These are phyloP conservation scores for Montifringilla adamsi DNA, from an alignment of 2,113 vertebrate species.

Conservation along the genomic window DNA sequence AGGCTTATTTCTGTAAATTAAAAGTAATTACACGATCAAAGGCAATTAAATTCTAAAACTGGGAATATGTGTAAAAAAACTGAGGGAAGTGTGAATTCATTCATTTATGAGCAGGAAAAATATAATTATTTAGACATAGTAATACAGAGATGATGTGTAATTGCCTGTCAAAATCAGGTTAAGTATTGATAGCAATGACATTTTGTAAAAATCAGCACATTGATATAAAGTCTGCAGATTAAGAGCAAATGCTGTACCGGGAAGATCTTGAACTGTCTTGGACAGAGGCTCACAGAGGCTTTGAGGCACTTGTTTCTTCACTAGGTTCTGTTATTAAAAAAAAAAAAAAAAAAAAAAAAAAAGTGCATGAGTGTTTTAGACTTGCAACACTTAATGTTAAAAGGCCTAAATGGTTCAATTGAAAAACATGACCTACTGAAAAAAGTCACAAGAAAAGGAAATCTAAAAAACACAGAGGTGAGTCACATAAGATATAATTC, in stretches of 20 bases:
- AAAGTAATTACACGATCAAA: conserved; percentile 27
- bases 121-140: not conserved
- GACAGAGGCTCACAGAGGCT: not conserved
- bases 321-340: not conserved
- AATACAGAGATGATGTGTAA: not conserved
- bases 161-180: not conserved
- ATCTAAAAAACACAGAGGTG: not conserved
- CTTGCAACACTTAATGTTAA: not conserved
- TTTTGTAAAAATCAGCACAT: not conserved
- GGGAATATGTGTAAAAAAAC: not conserved
- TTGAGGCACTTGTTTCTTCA: not conserved
- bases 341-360: not conserved
- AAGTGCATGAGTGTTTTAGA: not conserved
- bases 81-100: not conserved
- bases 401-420: not conserved
- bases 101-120: not conserved
- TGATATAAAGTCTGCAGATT: not conserved
- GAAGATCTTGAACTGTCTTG: not conserved
- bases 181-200: not conserved
- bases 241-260: conserved; percentile 26
- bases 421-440: not conserved
- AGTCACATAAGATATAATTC: not conserved
- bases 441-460: not conserved
- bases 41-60: not conserved
- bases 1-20: conserved; percentile 5